Conservation (phyloP, 2,113 vertebrate species). For the Lucifuga dentata region DNA sequence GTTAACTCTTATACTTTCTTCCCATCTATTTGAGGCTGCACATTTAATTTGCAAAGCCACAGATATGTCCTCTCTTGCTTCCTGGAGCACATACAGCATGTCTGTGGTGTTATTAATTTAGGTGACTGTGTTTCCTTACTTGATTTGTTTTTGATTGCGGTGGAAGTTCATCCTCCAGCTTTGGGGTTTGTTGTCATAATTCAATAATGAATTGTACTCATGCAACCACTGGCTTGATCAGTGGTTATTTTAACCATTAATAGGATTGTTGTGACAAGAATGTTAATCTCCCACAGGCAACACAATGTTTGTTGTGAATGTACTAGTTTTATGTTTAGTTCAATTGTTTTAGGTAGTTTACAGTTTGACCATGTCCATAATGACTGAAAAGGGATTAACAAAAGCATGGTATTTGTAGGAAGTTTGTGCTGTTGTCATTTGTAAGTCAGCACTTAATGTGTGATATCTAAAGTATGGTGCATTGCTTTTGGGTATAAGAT, state of each 20-base stretch:
- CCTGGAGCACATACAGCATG: background rate
- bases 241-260: constrained; percentile 26
- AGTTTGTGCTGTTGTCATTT: constrained; percentile 29
- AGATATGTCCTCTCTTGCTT: background rate
- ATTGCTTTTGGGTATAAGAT: background rate
- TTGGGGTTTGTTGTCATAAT: constrained; percentile 17
- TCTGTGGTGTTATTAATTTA: background rate
- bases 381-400: constrained; percentile 45
- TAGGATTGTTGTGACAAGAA: constrained; percentile 1
- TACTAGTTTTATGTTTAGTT: constrained; percentile 6
- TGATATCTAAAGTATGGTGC: constrained; percentile 9
- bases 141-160: constrained; percentile 15
- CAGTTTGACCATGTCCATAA: constrained; percentile 11
- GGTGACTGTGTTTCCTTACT: constrained; percentile 28
- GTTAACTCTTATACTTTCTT: constrained; percentile 14
- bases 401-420: constrained; percentile 19
- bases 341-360: constrained; percentile 32
- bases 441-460: constrained; percentile 21
- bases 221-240: constrained; percentile 8
- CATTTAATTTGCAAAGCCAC: constrained; percentile 30
- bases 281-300: background rate
- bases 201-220: constrained; percentile 37
- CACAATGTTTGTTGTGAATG: background rate
- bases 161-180: constrained; percentile 5
- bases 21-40: background rate